A percentile compares a stretch with the other conserved stretches of the same genome.
phyloP scores from a whole-genome alignment of 2,888 invertebrate genomes.

The Oxytorus armatus region DNA sequence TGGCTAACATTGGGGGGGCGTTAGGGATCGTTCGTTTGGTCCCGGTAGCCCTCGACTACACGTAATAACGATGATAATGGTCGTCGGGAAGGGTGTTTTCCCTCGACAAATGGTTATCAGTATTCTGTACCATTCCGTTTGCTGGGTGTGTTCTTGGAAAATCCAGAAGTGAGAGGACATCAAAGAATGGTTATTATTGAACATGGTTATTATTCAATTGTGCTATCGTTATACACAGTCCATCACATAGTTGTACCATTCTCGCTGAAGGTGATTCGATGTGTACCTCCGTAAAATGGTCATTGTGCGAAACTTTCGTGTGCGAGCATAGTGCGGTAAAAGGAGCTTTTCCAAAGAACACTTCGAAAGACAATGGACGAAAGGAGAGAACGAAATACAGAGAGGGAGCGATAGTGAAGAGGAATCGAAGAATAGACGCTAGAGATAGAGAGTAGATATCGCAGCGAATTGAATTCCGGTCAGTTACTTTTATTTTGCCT shows the following conservation, averaged over 20 bases:
- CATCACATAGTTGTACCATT: conserved; percentile 10
- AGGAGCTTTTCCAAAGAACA: conserved; percentile 48
- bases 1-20: conserved; percentile 1
- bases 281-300: conserved; percentile 13
- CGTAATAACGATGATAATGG: conserved; percentile 59
- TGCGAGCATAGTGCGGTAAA: conserved; percentile 30
- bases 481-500: conserved; percentile 71
- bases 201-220: conserved; percentile 9
- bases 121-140: conserved; percentile 18
- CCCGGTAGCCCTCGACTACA: conserved; percentile 20
- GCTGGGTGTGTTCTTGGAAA: not conserved
- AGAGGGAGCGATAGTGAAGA: conserved; percentile 60
- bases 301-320: conserved; percentile 38
- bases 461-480: conserved; percentile 74
- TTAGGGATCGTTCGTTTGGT: conserved; percentile 28
- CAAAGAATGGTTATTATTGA: not conserved
- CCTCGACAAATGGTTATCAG: conserved; percentile 26
- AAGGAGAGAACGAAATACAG: conserved; percentile 33
- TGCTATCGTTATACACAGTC: not conserved
- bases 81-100: conserved; percentile 33
- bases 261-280: conserved; percentile 19
- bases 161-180: not conserved
- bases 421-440: conserved; percentile 55
- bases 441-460: conserved; percentile 62
- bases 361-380: conserved; percentile 53